Percentiles rank a stretch among this genome's conserved stretches.
Conservation (phyloP, 2,888 invertebrate genomes). For the Mesoligia furuncula region DNA sequence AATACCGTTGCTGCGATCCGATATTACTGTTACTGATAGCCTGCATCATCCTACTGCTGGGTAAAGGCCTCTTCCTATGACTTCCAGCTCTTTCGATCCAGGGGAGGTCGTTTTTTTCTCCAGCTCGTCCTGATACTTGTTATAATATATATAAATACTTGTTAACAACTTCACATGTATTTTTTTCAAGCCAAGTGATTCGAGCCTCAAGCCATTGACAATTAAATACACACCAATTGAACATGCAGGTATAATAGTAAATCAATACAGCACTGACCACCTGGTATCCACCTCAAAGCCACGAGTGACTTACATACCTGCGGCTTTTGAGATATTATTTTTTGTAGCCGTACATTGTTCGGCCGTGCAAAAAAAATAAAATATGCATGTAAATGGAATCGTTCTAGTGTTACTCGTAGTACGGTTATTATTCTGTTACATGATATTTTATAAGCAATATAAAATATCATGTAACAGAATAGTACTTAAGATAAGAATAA, state of each 20-base stretch:
- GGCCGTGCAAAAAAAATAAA: conserved; percentile 7
- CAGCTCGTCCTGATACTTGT: too few relatives aligned
- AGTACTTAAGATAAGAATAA: neutral
- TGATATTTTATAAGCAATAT: neutral
- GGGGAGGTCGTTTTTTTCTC: too few relatives aligned
- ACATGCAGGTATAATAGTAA: neutral
- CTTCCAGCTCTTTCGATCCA: too few relatives aligned
- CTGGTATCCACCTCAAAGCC: conserved; percentile 1
- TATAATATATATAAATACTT: too few relatives aligned
- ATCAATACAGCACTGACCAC: neutral
- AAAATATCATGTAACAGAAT: too few relatives aligned
- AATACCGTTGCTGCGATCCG: too few relatives aligned
- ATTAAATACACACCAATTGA: neutral
- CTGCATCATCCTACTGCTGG: too few relatives aligned
- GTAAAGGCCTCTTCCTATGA: too few relatives aligned
- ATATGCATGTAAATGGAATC: conserved; percentile 20
- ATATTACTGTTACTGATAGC: too few relatives aligned
- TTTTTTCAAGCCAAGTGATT: neutral
- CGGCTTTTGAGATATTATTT: conserved; percentile 3
- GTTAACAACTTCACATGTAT: too few relatives aligned
- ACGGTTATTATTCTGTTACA: neutral
- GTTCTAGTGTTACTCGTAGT: conserved; percentile 6
- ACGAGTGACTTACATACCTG: conserved; percentile 21
- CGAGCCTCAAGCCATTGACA: neutral
- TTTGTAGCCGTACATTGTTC: conserved; percentile 12